phyloP scores from a whole-genome alignment of 2,797 vertebrate genomes.

The Cyprinodon diabolis region DNA sequence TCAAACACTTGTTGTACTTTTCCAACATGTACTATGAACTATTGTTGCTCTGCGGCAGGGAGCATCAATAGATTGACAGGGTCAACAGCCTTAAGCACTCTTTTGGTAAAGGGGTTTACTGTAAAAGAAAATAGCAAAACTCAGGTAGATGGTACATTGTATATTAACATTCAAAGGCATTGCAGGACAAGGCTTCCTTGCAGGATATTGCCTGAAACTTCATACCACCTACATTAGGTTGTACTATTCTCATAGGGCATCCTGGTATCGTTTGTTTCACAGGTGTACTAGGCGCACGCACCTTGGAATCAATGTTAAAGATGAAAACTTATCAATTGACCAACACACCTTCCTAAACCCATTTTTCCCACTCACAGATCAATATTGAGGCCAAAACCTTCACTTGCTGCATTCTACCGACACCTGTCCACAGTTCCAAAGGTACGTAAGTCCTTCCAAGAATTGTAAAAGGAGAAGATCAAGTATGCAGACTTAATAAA shows the following conservation, averaged over 20 bases:
- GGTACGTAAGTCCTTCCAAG: not conserved
- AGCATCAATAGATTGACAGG: not conserved
- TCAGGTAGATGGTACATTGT: not conserved
- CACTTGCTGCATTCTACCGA: not conserved
- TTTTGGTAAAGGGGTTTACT: not conserved
- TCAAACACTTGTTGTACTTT: not conserved
- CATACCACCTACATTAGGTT: not conserved
- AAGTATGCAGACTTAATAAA: constrained; percentile 1
- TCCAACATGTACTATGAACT: not conserved
- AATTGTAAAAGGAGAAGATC: not conserved
- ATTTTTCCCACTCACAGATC: not conserved
- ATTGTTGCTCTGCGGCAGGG: not conserved
- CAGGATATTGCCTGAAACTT: not conserved
- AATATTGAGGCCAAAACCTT: not conserved
- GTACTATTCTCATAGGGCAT: not conserved
- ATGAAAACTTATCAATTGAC: too few species aligned
- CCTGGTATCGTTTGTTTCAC: not conserved
- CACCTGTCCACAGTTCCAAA: not conserved
- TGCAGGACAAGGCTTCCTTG: not conserved
- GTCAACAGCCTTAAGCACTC: not conserved
- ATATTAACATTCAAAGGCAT: not conserved
- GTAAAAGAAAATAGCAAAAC: not conserved
- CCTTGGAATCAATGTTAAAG: too few species aligned
- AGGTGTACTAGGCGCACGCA: not conserved
- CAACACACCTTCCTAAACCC: too few species aligned